Base-by-base conservation (phyloP, 1,140 invertebrate genomes). In the Drosophila repletoides region DNA sequence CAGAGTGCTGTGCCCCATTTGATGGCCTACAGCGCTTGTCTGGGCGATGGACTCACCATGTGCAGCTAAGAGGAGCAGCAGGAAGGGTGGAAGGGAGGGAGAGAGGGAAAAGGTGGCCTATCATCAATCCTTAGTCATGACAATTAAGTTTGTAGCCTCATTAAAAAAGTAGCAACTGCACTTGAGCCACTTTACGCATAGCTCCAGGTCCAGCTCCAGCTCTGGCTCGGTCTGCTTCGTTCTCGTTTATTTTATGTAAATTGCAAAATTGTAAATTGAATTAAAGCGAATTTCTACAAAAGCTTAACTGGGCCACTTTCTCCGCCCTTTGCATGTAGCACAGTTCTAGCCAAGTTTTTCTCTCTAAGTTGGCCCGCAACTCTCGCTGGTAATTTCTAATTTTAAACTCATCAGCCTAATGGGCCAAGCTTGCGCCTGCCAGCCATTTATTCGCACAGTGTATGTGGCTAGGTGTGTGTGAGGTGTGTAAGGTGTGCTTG, bases 1-100 rank as follows among this genome's bases (percentile, higher is more conserved):
- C 95, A 97, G 88, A 94, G 92, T 84, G 94, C 95, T 73, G 93
- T 97, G 9, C 93, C 95, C 21, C 94, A 96, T 79, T 92, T 94
- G 12, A 93, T 96, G 77, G 94, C 93, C 6, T 94, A 94, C 67
- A 93, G 94, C 1, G 90, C 92, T 1, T 94, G 94, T 51, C 84
- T 93, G 17, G 92, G 92, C 21, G 65, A 76, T n/a, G 90, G 88
- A 2, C 64, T 79, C 6, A 89, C 76, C 48, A 51, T 76, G 64
- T 89, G 88, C 67, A 58, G 15, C 36, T 33, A 53, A 10, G n/a
- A n/a, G n/a, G n/a, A n/a, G n/a, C n/a, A n/a, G n/a, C n/a, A n/a
- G n/a, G n/a, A n/a, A n/a, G n/a, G n/a, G n/a, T n/a, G n/a, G n/a
- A n/a, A n/a, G n/a, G n/a, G n/a, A n/a, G n/a, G n/a, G n/a, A n/a